Evolutionary conservation across 2,113 vertebrate genomes (phyloP).

Genomic region (Hymenochirus boettgeri): DNA sequence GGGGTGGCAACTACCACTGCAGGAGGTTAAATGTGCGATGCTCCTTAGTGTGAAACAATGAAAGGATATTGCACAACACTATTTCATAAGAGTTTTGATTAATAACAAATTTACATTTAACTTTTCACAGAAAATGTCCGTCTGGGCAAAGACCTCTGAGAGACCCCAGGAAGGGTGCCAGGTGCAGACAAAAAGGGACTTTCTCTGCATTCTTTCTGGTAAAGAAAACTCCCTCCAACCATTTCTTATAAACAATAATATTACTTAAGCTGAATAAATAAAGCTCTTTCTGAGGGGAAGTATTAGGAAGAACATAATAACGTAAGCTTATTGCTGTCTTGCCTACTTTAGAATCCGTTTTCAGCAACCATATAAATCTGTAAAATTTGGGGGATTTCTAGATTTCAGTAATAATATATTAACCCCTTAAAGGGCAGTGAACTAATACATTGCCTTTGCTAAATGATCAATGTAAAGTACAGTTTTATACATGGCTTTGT

Average conservation of each 20-base stretch:
- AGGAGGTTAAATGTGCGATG: not conserved
- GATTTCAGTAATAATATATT: no score
- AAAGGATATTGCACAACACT: slow-evolving; percentile 19
- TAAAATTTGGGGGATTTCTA: no score
- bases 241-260: slow-evolving; percentile 28
- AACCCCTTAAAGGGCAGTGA: no score
- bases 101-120: slow-evolving; percentile 13
- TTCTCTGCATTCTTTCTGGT: slow-evolving; percentile 2
- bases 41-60: not conserved
- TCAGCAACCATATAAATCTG: not conserved
- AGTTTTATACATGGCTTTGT: no score
- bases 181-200: slow-evolving; percentile 5
- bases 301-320: slow-evolving; percentile 6
- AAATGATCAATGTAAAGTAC: no score
- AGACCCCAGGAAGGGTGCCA: slow-evolving; percentile 21
- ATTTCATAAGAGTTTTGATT: slow-evolving; percentile 5
- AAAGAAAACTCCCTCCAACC: not conserved
- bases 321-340: not conserved
- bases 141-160: slow-evolving; percentile 17
- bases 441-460: no score
- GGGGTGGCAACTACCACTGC: no score
- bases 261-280: slow-evolving; percentile 28
- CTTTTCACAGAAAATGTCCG: not conserved
- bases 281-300: slow-evolving; percentile 10
- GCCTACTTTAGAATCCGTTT: not conserved